phyloP scores from a whole-genome alignment of 2,888 invertebrate species.

The Eristalinus sepulchralis region DNA sequence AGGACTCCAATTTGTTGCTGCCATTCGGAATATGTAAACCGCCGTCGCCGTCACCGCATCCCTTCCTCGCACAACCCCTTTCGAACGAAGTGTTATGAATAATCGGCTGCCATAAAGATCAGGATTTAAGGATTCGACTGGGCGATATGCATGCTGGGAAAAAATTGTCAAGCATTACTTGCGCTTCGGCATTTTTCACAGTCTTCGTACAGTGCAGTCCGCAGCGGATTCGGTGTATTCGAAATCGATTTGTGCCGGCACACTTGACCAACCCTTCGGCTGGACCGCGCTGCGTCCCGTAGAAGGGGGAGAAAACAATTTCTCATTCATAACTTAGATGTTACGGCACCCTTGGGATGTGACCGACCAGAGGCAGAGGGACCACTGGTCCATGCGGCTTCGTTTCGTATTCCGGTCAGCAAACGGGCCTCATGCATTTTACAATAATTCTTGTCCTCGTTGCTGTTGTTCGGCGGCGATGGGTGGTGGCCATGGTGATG shows the following conservation, averaged over 20 bases:
- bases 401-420: conserved; percentile 61
- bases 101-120: conserved; percentile 73
- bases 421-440: conserved; percentile 72
- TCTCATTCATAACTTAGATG: conserved; percentile 81
- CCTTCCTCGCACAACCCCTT: conserved; percentile 43
- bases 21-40: conserved; percentile 35
- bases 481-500: background rate
- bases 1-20: conserved; percentile 67
- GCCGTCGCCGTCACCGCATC: conserved; percentile 14
- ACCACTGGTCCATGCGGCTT: conserved; percentile 28
- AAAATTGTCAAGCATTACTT: conserved; percentile 68
- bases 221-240: conserved; percentile 68
- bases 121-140: conserved; percentile 72
- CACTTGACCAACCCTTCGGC: conserved; percentile 58
- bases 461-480: background rate
- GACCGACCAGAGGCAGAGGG: conserved; percentile 39
- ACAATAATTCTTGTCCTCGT: conserved; percentile 46
- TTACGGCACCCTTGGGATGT: conserved; percentile 80
- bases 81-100: conserved; percentile 71
- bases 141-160: conserved; percentile 27
- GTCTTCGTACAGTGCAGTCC: background rate
- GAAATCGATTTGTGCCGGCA: conserved; percentile 72
- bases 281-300: background rate
- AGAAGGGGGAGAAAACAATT: conserved; percentile 76
- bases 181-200: conserved; percentile 46